These are phyloP conservation scores for Tragulus kanchil DNA, from an alignment of 2,113 vertebrate genomes.

Conservation along the genomic window DNA sequence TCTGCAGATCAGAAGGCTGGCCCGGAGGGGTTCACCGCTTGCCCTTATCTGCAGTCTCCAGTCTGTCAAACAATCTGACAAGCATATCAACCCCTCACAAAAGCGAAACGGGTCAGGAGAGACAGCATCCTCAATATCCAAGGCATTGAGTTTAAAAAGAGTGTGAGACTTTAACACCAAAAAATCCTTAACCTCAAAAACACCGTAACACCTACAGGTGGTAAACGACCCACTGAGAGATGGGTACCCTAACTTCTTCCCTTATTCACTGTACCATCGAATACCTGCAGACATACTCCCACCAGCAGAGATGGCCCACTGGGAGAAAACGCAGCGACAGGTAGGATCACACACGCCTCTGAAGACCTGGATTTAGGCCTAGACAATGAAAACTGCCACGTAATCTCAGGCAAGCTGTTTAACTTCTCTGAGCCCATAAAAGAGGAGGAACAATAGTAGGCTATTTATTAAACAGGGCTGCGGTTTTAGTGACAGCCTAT, in stretches of 20 bases:
- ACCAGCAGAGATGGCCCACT: not conserved
- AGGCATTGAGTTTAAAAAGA: not conserved
- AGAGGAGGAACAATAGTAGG: not conserved
- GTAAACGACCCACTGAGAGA: not conserved
- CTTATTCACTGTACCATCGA: conserved; percentile 25
- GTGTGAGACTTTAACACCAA: not conserved
- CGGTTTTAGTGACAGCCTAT: not conserved
- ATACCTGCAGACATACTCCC: conserved; percentile 23
- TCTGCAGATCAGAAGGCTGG: conserved; percentile 65
- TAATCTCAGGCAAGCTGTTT: not conserved
- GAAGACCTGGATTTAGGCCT: not conserved
- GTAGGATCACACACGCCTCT: not conserved
- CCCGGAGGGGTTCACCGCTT: conserved; percentile 59
- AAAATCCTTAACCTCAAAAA: conserved; percentile 44
- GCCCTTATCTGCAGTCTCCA: conserved; percentile 70
- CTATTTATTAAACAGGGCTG: not conserved
- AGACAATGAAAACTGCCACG: not conserved
- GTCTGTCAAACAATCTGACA: conserved; percentile 63
- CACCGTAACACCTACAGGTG: not conserved
- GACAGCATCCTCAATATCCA: conserved; percentile 51
- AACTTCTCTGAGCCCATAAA: conserved; percentile 5
- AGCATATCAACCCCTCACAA: conserved; percentile 68
- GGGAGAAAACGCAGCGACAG: conserved; percentile 14
- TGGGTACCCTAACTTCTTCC: not conserved
- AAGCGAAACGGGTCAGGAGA: conserved; percentile 55